A percentile compares a stretch with the other conserved stretches of the same genome.
phyloP scores from a whole-genome alignment of 2,797 vertebrate species.

The Percopsis omiscomaycus region DNA sequence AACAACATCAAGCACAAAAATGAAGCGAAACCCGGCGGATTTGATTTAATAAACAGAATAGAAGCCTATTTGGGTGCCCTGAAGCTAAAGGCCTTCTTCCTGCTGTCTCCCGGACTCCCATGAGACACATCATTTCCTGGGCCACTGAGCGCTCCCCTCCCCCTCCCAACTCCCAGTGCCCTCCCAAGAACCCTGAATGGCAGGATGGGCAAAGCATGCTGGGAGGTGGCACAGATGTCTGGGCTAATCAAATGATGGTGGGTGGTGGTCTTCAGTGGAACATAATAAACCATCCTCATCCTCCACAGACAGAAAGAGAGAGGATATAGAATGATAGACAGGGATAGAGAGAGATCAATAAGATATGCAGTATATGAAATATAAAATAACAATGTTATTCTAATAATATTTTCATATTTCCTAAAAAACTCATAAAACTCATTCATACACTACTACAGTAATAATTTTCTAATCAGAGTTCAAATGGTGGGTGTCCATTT shows the following conservation, averaged over 20 bases:
- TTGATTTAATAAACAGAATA: slow-evolving; percentile 66
- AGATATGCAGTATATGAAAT: no score
- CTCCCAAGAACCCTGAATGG: slow-evolving; percentile 24
- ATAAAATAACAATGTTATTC: no score
- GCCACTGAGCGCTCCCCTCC: slow-evolving; percentile 52
- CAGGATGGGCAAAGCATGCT: slow-evolving; percentile 48
- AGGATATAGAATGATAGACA: not conserved
- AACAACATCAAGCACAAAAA: slow-evolving; percentile 35
- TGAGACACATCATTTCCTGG: slow-evolving; percentile 69
- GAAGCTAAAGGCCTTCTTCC: slow-evolving; percentile 57
- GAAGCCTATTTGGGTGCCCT: slow-evolving; percentile 55
- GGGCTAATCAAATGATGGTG: slow-evolving; percentile 55
- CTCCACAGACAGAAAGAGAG: not conserved
- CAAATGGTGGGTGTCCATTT: no score
- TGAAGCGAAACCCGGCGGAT: slow-evolving; percentile 26
- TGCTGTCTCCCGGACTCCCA: slow-evolving; percentile 57
- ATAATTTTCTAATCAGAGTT: no score
- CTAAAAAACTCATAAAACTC: no score
- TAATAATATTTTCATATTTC: no score
- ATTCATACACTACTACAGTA: no score
- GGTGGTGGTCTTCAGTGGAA: slow-evolving; percentile 48
- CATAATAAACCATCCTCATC: not conserved
- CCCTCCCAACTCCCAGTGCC: slow-evolving; percentile 46
- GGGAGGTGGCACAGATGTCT: slow-evolving; percentile 66
- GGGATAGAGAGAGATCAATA: not conserved